Percentiles rank a stretch among this genome's conserved stretches.
Evolutionary conservation across 2,888 invertebrate genomes (phyloP).

Genomic region (Dromius quadrimaculatus): DNA sequence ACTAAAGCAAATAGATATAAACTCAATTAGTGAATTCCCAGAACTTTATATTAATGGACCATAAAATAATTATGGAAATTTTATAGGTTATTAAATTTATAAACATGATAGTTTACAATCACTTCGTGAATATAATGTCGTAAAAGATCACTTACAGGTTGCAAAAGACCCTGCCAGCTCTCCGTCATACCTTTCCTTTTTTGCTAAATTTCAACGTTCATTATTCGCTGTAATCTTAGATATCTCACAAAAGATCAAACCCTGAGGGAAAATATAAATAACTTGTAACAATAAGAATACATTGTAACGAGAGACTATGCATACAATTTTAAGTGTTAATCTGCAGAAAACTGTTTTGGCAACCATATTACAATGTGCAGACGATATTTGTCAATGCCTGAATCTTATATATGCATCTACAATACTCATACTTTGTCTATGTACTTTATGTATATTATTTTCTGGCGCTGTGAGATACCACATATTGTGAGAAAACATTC

Average conservation of each 20-base stretch:
- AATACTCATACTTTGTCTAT: constrained; percentile 36
- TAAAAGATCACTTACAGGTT: constrained; percentile 18
- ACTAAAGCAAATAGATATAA: no score
- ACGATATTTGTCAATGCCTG: constrained; percentile 52
- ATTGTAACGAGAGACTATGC: not conserved
- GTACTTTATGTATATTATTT: constrained; percentile 35
- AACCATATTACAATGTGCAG: constrained; percentile 44
- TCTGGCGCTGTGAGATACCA: constrained; percentile 6
- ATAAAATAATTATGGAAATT: constrained; percentile 52
- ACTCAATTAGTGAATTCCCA: no score
- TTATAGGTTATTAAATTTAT: constrained; percentile 51
- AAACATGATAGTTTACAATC: constrained; percentile 51
- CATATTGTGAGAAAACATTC: constrained; percentile 33
- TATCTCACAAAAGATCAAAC: constrained; percentile 16
- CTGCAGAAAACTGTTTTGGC: constrained; percentile 21
- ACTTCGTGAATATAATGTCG: constrained; percentile 49
- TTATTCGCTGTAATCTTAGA: not conserved
- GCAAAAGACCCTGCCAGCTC: constrained; percentile 6
- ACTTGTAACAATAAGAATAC: constrained; percentile 8
- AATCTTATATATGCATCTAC: constrained; percentile 40
- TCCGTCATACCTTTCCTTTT: constrained; percentile 23
- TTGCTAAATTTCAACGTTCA: not conserved
- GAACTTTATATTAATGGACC: constrained; percentile 45
- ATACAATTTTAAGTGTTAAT: not conserved
- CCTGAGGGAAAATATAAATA: not conserved